Conservation (phyloP, 1,140 invertebrate species). For the Rhizoglyphus robini region DNA sequence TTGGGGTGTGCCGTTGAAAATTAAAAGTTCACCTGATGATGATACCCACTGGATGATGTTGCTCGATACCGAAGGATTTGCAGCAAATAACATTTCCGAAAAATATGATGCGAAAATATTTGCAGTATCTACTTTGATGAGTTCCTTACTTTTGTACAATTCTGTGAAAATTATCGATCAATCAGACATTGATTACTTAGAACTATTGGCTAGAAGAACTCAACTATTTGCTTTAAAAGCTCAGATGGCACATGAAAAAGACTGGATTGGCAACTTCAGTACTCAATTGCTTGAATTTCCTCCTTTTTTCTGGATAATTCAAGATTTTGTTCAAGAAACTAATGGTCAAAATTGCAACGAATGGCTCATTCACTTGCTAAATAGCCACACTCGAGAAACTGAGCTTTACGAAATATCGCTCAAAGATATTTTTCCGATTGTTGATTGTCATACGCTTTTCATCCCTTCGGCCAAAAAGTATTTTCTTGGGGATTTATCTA, state of each 20-base stretch:
- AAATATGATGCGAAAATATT: constrained; percentile 28
- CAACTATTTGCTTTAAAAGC: constrained; percentile 28
- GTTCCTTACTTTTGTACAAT: constrained; percentile 26
- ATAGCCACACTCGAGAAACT: constrained; percentile 23
- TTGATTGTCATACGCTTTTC: constrained; percentile 28
- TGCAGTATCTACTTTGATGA: constrained; percentile 27
- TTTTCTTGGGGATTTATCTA: constrained; percentile 23
- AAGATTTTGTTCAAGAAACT: constrained; percentile 27
- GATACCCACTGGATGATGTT: constrained; percentile 20
- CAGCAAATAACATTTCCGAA: constrained; percentile 27
- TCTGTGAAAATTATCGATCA: constrained; percentile 28
- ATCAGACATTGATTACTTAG: constrained; percentile 27
- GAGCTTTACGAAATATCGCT: constrained; percentile 27
- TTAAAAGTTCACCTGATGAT: neutral
- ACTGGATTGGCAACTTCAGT: constrained; percentile 16
- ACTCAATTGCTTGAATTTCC: constrained; percentile 27
- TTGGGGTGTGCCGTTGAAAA: constrained; percentile 25
- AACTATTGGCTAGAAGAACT: constrained; percentile 26
- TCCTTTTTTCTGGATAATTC: constrained; percentile 26
- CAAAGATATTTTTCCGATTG: constrained; percentile 24
- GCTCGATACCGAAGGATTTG: constrained; percentile 28
- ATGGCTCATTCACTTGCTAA: constrained; percentile 26
- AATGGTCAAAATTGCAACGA: constrained; percentile 18
- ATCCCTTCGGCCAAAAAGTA: constrained; percentile 23
- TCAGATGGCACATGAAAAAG: constrained; percentile 21